Conservation (phyloP, 2,888 invertebrate species). For the Melanchra persicariae region DNA sequence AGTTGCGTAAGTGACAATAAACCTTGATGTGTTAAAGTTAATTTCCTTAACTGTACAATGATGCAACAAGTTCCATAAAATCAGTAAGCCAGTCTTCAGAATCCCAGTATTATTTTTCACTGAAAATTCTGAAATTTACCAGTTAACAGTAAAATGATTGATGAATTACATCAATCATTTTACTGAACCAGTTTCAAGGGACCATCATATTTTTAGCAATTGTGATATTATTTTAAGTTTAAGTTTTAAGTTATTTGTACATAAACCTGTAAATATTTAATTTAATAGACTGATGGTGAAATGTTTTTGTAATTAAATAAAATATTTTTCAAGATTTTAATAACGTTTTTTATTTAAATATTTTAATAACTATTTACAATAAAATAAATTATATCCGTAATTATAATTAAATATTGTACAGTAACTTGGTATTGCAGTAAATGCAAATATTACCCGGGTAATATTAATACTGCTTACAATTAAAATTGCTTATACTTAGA, state of each 20-base stretch:
- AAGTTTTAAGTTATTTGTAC: slow-evolving; percentile 53
- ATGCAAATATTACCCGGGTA: background rate
- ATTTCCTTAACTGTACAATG: background rate
- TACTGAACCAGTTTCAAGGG: slow-evolving; percentile 4
- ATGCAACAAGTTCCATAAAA: background rate
- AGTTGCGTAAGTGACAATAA: background rate
- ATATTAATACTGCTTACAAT: slow-evolving; percentile 21
- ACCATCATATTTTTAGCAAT: slow-evolving; percentile 32
- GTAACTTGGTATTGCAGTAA: slow-evolving; percentile 41
- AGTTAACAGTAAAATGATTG: too few species aligned
- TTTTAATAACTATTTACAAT: slow-evolving; percentile 35
- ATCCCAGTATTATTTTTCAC: slow-evolving; percentile 23
- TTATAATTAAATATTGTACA: slow-evolving; percentile 42
- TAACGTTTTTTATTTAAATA: slow-evolving; percentile 24
- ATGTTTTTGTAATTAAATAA: slow-evolving; percentile 67
- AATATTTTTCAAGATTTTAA: slow-evolving; percentile 35
- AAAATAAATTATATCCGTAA: slow-evolving; percentile 13
- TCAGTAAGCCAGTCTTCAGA: background rate
- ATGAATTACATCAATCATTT: background rate
- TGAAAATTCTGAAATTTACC: background rate
- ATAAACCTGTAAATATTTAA: slow-evolving; percentile 67
- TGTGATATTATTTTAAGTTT: slow-evolving; percentile 59
- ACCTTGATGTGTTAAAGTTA: background rate
- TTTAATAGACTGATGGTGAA: slow-evolving; percentile 74
- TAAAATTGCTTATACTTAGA: background rate